These are phyloP conservation scores for Galago senegalensis DNA, from an alignment of 2,797 vertebrate species.

Conservation along the genomic window DNA sequence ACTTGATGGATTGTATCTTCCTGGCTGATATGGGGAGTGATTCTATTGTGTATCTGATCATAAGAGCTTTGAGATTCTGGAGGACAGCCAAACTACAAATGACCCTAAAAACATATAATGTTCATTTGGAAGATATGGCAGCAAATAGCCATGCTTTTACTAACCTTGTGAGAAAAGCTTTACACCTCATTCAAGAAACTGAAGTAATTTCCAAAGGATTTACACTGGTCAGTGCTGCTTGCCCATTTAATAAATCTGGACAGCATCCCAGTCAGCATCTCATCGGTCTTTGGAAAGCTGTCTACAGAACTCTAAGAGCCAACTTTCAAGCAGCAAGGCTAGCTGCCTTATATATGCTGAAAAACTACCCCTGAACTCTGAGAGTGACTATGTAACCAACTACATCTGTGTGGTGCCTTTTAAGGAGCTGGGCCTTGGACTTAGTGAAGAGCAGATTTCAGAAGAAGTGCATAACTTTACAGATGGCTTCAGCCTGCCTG, in stretches of 20 bases:
- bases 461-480: constrained; percentile 97
- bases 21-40: constrained; percentile 87
- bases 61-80: constrained; percentile 90
- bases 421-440: constrained; percentile 97
- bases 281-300: constrained; percentile 96
- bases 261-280: constrained; percentile 96
- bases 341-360: constrained; percentile 98
- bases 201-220: constrained; percentile 99
- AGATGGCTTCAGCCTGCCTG: constrained; percentile 97
- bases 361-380: constrained; percentile 97
- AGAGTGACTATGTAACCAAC: constrained; percentile 99
- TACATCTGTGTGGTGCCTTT: constrained; percentile 98
- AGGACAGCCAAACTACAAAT: constrained; percentile 92
- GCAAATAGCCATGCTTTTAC: constrained; percentile 95
- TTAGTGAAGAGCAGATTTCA: constrained; percentile 95
- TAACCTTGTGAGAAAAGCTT: constrained; percentile 95
- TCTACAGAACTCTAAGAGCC: constrained; percentile 95
- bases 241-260: constrained; percentile 98
- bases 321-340: constrained; percentile 96
- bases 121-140: constrained; percentile 93
- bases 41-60: constrained; percentile 86
- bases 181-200: constrained; percentile 98
- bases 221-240: constrained; percentile 99
- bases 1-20: constrained; percentile 87
- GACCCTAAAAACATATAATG: constrained; percentile 90